Conservation (phyloP, 2,888 invertebrate species). For the Melieria crassipennis region DNA sequence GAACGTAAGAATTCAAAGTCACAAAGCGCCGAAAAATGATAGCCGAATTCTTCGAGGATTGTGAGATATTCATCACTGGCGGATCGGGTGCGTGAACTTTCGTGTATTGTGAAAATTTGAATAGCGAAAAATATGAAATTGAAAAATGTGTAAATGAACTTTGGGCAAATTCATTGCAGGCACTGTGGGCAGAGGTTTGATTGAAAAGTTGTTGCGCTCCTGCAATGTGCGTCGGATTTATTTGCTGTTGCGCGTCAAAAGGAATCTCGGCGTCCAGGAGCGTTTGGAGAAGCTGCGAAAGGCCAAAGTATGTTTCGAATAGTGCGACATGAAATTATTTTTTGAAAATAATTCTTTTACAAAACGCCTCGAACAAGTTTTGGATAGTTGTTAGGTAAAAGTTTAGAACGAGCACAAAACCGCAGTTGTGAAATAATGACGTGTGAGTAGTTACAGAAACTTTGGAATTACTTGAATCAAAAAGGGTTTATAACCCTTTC, state of each 20-base stretch:
- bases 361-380: not conserved
- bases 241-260: conserved; percentile 78
- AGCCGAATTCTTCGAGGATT: conserved; percentile 73
- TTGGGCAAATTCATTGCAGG: conserved; percentile 67
- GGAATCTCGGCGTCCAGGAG: conserved; percentile 71
- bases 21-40: conserved; percentile 20
- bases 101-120: not conserved
- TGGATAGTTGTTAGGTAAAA: no score
- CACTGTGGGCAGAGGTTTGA: conserved; percentile 87
- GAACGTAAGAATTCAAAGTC: no score
- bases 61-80: conserved; percentile 82
- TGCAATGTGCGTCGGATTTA: conserved; percentile 81
- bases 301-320: conserved; percentile 42
- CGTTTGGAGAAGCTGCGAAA: conserved; percentile 72
- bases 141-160: not conserved
- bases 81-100: conserved; percentile 60
- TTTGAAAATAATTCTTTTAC: not conserved
- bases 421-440: no score
- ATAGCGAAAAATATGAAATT: not conserved
- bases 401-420: no score
- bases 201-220: conserved; percentile 87
- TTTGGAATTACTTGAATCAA: no score
- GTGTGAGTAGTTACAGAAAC: no score
- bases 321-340: not conserved
- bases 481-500: no score